phyloP scores from a whole-genome alignment of 23 tunicate species.

The Phallusia fumigata region DNA sequence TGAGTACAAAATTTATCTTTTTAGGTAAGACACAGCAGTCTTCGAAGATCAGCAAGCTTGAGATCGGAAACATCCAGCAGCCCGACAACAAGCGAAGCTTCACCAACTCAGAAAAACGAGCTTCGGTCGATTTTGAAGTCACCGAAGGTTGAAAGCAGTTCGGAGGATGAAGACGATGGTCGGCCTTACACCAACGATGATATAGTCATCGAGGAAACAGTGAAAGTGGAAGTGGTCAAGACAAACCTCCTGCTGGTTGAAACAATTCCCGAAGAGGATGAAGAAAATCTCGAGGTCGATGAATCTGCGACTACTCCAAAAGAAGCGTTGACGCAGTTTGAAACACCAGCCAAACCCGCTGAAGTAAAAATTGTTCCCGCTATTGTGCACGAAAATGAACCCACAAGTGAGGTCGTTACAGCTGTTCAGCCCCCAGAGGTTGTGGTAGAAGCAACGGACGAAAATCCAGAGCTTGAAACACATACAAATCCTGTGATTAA shows the following conservation, averaged over 20 bases:
- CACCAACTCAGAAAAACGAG: not conserved
- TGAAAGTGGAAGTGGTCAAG: conserved; percentile 4
- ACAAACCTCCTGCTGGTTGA: conserved; percentile 43
- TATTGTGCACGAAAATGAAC: not conserved
- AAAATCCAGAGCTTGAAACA: not conserved
- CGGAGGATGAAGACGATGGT: not conserved
- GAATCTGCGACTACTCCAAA: not conserved
- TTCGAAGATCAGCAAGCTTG: conserved; percentile 20
- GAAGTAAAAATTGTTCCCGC: not conserved
- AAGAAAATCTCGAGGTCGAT: conserved; percentile 7
- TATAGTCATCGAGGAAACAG: conserved; percentile 13
- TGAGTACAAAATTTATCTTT: not conserved
- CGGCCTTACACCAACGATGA: conserved; percentile 3
- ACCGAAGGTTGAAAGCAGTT: conserved; percentile 6
- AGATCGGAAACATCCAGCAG: not conserved
- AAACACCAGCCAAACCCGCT: not conserved
- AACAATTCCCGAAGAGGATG: conserved; percentile 75
- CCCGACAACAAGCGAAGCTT: not conserved
- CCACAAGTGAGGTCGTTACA: not conserved
- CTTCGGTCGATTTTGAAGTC: conserved; percentile 22
- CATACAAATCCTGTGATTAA: not conserved
- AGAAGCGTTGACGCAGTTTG: not conserved
- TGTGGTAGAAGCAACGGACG: not conserved
- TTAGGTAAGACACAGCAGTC: conserved; percentile 24
- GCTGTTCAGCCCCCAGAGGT: not conserved